These are phyloP conservation scores for Aegypius monachus DNA, from an alignment of 2,113 vertebrate species.

Conservation along the genomic window DNA sequence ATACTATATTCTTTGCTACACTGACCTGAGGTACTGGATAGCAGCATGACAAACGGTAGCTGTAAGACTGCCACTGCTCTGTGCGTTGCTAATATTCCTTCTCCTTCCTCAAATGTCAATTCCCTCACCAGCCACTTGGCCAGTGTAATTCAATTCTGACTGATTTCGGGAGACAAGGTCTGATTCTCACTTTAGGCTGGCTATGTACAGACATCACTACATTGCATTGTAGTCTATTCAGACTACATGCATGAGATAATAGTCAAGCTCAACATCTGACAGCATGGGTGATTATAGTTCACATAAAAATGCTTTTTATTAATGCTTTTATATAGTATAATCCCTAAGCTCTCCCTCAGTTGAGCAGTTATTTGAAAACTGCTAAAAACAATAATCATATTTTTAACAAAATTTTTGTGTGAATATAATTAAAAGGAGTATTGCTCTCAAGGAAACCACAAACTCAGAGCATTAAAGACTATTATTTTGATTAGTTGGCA, in stretches of 20 bases:
- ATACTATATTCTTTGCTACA: too few relatives aligned
- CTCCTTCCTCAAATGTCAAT: background rate
- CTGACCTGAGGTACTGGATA: background rate
- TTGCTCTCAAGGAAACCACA: background rate
- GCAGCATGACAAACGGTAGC: background rate
- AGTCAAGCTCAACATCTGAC: background rate
- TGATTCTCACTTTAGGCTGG: background rate
- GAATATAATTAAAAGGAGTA: background rate
- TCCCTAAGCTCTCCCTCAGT: background rate
- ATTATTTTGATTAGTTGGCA: background rate
- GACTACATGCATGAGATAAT: background rate
- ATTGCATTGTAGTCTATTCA: background rate
- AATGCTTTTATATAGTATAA: background rate
- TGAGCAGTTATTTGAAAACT: background rate
- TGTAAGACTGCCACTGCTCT: background rate
- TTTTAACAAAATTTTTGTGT: background rate
- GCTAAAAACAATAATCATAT: background rate
- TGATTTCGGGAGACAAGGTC: background rate
- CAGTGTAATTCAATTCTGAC: background rate
- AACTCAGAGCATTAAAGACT: background rate
- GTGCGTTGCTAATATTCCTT: background rate
- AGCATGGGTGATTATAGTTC: background rate
- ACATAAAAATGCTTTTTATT: background rate
- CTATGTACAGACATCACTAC: background rate
- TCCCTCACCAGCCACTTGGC: background rate